Evolutionary conservation across 1,140 invertebrate genomes (phyloP), one percentile per base, ranked within the genome.

Genomic region (Eriosoma lanigerum): DNA sequence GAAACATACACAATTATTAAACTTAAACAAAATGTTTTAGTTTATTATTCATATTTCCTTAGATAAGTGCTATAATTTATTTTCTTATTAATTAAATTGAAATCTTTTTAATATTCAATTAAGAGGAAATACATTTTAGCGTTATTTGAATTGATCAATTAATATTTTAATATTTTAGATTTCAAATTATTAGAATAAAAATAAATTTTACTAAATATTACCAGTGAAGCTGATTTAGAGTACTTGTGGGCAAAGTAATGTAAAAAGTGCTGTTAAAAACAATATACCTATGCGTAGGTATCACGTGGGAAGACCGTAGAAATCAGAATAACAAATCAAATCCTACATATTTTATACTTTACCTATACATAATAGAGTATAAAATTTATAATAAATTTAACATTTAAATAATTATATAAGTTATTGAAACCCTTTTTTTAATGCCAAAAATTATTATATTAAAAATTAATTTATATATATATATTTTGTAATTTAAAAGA

Each of bases 311-410:
- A 29, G 56, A 4, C 17, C 17, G 56, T 78, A 60, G 56, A 38
- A 60, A 78, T 75, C 3, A 75, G 9, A 75, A 75, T 78, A 78
- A 78, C 56, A 78, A 56, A 44, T 76, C 52, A 56, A 76, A 76
- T 60, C 75, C 44, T 78, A 54, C 72, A 75, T 29, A 38, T 44
- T 56, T 58, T 13, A 8, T 73, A 50, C n/a, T 38, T 38, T 38
- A 38, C 9, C 3, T 8, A n/a, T n/a, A 54, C 24, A 9, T 52
- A 70, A 38, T 29, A 6, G 19, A 52, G 26, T 72, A 32, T 32
- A 72, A 50, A 72, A 52, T n/a, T 17, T 50, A 50, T 12, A 46
- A 46, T 68, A 48, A 19, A 26, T 70, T 68, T 68, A 24, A 70
- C 21, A 48, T 70, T 13, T 70, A 50, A 50, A 70, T 17, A 48